Conservation (phyloP, 2,797 vertebrate genomes). For the Lagorchestes hirsutus region DNA sequence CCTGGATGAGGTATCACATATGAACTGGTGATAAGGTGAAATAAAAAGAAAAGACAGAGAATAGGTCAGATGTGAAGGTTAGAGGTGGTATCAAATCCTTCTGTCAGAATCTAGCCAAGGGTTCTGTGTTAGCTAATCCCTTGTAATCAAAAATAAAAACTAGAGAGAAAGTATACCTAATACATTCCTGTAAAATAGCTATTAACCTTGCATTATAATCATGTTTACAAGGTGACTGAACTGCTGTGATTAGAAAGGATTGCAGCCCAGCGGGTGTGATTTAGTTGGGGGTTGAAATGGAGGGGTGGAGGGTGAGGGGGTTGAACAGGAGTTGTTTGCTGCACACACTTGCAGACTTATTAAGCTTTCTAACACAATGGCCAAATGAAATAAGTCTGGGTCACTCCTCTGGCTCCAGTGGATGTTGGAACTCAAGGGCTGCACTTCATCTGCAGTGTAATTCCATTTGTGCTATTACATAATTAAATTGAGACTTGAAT, state of each 20-base stretch:
- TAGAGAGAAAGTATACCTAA: conserved; percentile 34
- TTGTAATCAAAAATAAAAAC: neutral
- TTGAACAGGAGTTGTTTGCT: conserved; percentile 57
- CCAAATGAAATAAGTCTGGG: conserved; percentile 86
- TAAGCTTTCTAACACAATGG: conserved; percentile 80
- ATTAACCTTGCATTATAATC: conserved; percentile 42
- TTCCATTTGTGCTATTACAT: conserved; percentile 97
- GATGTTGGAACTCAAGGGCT: conserved; percentile 86
- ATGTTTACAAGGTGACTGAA: conserved; percentile 64
- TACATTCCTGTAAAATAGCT: conserved; percentile 46
- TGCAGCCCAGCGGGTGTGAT: conserved; percentile 34
- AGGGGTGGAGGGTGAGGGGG: neutral
- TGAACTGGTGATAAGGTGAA: neutral
- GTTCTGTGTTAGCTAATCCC: conserved; percentile 19
- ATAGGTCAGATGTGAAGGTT: neutral
- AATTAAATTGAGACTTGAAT: conserved; percentile 97
- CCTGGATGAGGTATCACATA: neutral
- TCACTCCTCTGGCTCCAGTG: conserved; percentile 84
- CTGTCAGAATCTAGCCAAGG: neutral
- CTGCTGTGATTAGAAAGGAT: conserved; percentile 54
- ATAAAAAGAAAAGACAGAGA: neutral
- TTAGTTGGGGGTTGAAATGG: conserved; percentile 53
- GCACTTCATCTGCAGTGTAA: conserved; percentile 94
- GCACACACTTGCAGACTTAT: conserved; percentile 58
- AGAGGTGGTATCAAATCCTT: neutral